phyloP scores from a whole-genome alignment of 2,797 vertebrate species.

The Phalloptychus januarius region DNA sequence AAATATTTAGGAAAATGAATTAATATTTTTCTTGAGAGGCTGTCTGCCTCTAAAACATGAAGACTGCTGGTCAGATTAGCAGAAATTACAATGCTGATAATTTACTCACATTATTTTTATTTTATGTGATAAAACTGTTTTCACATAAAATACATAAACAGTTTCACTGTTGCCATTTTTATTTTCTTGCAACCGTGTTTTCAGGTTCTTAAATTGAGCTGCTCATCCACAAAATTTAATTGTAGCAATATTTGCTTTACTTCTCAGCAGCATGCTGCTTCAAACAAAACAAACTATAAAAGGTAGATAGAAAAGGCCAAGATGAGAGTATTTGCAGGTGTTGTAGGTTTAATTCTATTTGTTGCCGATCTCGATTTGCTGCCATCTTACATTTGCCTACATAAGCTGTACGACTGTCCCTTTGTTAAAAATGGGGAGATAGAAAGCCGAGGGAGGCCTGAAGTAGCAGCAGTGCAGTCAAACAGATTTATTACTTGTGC shows the following conservation, averaged over 20 bases:
- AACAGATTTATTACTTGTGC: slow-evolving; percentile 78
- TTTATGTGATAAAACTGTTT: not conserved
- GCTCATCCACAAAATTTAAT: slow-evolving; percentile 46
- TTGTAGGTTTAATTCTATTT: slow-evolving; percentile 38
- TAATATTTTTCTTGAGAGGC: not conserved
- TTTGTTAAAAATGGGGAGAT: slow-evolving; percentile 26
- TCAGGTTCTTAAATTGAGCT: not conserved
- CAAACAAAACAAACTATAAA: slow-evolving; percentile 49
- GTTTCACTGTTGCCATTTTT: not conserved
- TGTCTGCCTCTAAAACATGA: not conserved
- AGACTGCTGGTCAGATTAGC: not conserved
- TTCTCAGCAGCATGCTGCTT: slow-evolving; percentile 32
- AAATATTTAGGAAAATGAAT: not conserved
- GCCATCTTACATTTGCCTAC: slow-evolving; percentile 59
- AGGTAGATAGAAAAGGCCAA: slow-evolving; percentile 36
- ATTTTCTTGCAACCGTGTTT: not conserved
- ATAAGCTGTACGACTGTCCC: slow-evolving; percentile 25
- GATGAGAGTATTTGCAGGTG: slow-evolving; percentile 39
- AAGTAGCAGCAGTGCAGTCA: slow-evolving; percentile 64
- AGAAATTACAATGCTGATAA: not conserved
- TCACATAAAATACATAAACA: no score
- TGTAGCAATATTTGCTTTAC: slow-evolving; percentile 37
- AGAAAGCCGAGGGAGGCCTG: slow-evolving; percentile 30
- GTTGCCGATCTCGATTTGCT: slow-evolving; percentile 5
- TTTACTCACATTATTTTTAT: not conserved